These are phyloP conservation scores for Drosophila bocki DNA, from an alignment of 1,140 invertebrate genomes.

Conservation along the genomic window DNA sequence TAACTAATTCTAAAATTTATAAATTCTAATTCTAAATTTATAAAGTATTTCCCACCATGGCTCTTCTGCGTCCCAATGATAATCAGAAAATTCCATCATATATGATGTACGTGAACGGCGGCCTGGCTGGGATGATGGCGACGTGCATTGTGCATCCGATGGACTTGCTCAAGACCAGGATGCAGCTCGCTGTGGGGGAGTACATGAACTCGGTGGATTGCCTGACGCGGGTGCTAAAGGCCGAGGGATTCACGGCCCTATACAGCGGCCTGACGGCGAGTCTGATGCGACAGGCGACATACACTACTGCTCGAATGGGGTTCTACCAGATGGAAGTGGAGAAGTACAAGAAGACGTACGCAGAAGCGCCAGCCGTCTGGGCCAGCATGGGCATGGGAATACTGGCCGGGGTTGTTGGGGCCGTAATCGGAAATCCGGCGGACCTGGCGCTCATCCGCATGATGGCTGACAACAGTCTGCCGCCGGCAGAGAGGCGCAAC, in stretches of 20 bases:
- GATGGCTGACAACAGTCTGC: slow-evolving; percentile 91
- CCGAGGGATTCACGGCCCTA: slow-evolving; percentile 41
- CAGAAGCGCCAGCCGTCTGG: slow-evolving; percentile 18
- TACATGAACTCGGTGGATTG: slow-evolving; percentile 54
- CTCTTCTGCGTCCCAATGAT: not conserved
- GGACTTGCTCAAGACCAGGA: slow-evolving; percentile 61
- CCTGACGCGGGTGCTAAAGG: slow-evolving; percentile 30
- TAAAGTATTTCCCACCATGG: not conserved
- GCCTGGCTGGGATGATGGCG: slow-evolving; percentile 56
- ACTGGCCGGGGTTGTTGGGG: slow-evolving; percentile 88
- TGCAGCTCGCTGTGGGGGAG: slow-evolving; percentile 49
- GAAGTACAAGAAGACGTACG: slow-evolving; percentile 11
- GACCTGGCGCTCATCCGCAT: slow-evolving; percentile 91
- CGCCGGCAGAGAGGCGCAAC: slow-evolving; percentile 88
- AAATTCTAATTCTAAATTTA: not conserved
- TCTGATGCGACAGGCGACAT: slow-evolving; percentile 90
- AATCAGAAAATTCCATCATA: slow-evolving; percentile 41
- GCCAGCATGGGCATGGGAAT: slow-evolving; percentile 87
- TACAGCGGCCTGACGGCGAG: slow-evolving; percentile 73
- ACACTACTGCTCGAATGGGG: slow-evolving; percentile 90
- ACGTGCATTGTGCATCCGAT: slow-evolving; percentile 54
- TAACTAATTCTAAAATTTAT: not conserved
- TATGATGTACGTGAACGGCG: slow-evolving; percentile 63
- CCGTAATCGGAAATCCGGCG: slow-evolving; percentile 91
- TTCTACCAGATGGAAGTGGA: slow-evolving; percentile 85